A percentile compares a stretch with the other conserved stretches of the same genome.
phyloP scores from a whole-genome alignment of 2,113 vertebrate species.

The Pagrus major region DNA sequence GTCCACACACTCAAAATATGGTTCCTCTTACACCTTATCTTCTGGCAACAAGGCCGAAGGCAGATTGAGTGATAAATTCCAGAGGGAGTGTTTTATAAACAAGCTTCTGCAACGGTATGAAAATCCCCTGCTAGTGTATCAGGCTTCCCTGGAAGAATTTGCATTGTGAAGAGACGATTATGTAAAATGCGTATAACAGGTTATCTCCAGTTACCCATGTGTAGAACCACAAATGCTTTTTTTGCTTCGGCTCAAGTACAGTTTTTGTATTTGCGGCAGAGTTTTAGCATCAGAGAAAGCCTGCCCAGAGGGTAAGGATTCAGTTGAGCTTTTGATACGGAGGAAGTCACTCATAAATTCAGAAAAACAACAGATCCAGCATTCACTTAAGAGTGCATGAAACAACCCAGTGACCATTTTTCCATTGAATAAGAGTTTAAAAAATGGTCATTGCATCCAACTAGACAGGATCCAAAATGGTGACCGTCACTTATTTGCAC shows the following conservation, averaged over 20 bases:
- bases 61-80: conserved; percentile 15
- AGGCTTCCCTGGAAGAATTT: conserved; percentile 28
- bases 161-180: conserved; percentile 27
- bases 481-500: no score
- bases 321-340: conserved; percentile 28
- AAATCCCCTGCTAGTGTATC: not conserved
- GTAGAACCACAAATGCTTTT: not conserved
- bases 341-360: conserved; percentile 31
- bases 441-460: no score
- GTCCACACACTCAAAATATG: conserved; percentile 7
- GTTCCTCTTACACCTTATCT: conserved; percentile 43
- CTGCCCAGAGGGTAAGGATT: conserved; percentile 44
- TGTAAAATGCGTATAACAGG: conserved; percentile 36
- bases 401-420: no score
- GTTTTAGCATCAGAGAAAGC: conserved; percentile 23
- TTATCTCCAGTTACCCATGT: conserved; percentile 41
- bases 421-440: no score
- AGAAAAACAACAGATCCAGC: conserved; percentile 31
- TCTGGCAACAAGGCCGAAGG: conserved; percentile 1
- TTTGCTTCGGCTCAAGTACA: conserved; percentile 18
- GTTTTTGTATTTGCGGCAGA: conserved; percentile 28
- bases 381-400: not conserved
- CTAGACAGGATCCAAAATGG: no score
- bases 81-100: conserved; percentile 27
- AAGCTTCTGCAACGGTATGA: not conserved